These are phyloP conservation scores for Sylvietta virens DNA, from an alignment of 2,113 vertebrate species.

Conservation along the genomic window DNA sequence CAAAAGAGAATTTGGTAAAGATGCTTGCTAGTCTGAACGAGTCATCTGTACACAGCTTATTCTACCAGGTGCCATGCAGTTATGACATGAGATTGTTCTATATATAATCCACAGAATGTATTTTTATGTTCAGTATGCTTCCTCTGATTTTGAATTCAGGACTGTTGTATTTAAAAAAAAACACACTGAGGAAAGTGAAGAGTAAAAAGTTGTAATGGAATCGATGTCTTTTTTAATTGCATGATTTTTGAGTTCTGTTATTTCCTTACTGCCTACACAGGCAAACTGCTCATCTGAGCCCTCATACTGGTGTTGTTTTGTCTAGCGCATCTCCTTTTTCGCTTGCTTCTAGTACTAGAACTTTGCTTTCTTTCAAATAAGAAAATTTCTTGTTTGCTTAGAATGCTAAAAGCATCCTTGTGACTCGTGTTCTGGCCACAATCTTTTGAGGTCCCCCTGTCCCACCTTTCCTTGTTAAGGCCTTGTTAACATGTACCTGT, in stretches of 20 bases:
- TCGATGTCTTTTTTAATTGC: not conserved
- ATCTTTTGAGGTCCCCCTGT: not conserved
- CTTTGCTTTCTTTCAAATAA: not conserved
- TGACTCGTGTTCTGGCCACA: not conserved
- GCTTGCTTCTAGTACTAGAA: not conserved
- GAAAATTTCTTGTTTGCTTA: not conserved
- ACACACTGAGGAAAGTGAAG: not conserved
- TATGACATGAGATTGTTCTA: constrained; percentile 31
- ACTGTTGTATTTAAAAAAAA: constrained; percentile 8
- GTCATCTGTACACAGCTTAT: constrained; percentile 29
- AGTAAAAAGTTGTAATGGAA: not conserved
- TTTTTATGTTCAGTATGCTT: not conserved
- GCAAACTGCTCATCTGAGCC: not conserved
- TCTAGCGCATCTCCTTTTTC: not conserved
- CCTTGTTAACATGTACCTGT: not conserved
- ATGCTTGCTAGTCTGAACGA: constrained; percentile 46
- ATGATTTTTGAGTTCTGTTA: not conserved
- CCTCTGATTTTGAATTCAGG: not conserved
- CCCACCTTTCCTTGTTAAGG: not conserved
- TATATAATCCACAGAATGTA: not conserved
- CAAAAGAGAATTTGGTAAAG: constrained; percentile 69
- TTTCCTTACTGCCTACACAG: not conserved
- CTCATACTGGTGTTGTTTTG: not conserved
- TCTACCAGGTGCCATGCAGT: constrained; percentile 37
- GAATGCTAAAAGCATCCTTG: not conserved